Evolutionary conservation across 1,140 invertebrate genomes (phyloP), one percentile per base, ranked within the genome.

Genomic region (Polyergus mexicanus): DNA sequence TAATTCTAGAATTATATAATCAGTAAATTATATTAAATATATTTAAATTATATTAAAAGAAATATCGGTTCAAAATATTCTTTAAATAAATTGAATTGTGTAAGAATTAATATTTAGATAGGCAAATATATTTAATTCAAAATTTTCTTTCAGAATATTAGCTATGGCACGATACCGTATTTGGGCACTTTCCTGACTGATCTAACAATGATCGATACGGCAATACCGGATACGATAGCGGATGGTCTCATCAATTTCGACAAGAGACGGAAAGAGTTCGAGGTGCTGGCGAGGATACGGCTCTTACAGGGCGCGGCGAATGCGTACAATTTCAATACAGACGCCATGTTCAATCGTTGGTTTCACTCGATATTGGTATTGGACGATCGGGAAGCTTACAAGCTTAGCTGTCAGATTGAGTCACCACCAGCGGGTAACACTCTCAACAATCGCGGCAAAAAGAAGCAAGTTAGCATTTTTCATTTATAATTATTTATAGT

Each of bases 181-280:
- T 95, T 99, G 81, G 99, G 99, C 22, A 99, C 99, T 10, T 99
- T 99, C 94, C 95, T 99, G 51, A 99, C 99, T 0, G 99, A 99
- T 94, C 96, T 99, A 47, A 99, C 98, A 3, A 99, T 99, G 98
- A 99, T 99, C 92, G 99, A 99, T 94, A 98, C 99, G 22, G 99
- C 99, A 22, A 98, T 99, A 91, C 98, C 98, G 0, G 99, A 99
- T 92, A 97, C 96, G 35, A 96, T 98, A 80, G 95, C 96, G 10
- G 97, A 98, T 68, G 97, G 98, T 85, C 95, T 99, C 2, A 99
- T 99, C 54, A 99, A 99, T 95, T 99, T 99, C 94, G 99, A 99
- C 94, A 99, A 99, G 95, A 97, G 98, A 85, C 95, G 99, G 85
- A 99, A 99, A 95, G 99, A 99, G 95, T 99, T 99, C 95, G 99